Percentiles rank a stretch among this genome's conserved stretches.
These are phyloP conservation scores for Tetrapedia diversipes DNA, from an alignment of 2,888 invertebrate genomes.

Conservation along the genomic window DNA sequence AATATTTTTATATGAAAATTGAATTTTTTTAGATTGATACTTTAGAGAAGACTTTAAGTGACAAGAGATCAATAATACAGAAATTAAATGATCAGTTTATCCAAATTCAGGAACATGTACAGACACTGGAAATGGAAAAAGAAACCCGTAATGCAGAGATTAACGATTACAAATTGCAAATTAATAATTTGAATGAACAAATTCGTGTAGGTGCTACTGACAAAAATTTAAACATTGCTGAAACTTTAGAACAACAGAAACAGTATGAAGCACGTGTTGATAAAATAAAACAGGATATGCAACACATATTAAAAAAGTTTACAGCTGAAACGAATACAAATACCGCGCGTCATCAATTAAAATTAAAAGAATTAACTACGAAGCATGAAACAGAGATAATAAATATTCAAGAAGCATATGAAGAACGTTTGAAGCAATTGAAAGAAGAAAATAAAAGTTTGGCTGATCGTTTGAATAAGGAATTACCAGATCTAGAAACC, in stretches of 20 bases:
- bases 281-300: constrained; percentile 79
- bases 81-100: constrained; percentile 69
- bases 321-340: constrained; percentile 72
- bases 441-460: constrained; percentile 71
- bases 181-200: constrained; percentile 75
- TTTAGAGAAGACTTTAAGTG: constrained; percentile 68
- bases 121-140: constrained; percentile 85
- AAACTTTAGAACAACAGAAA: constrained; percentile 74
- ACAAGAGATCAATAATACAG: constrained; percentile 68
- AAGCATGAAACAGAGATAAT: constrained; percentile 72
- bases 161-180: constrained; percentile 73
- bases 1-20: not conserved
- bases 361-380: constrained; percentile 69
- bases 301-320: constrained; percentile 76
- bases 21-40: constrained; percentile 79
- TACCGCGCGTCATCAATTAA: constrained; percentile 71
- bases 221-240: constrained; percentile 68
- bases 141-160: constrained; percentile 83
- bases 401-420: constrained; percentile 71
- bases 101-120: constrained; percentile 68
- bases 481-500: constrained; percentile 73
- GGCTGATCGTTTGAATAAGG: constrained; percentile 72
- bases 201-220: constrained; percentile 71
- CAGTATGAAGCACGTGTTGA: constrained; percentile 77
- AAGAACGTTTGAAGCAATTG: constrained; percentile 71